phyloP scores from a whole-genome alignment of 2,888 invertebrate species.

The Brenthis ino region DNA sequence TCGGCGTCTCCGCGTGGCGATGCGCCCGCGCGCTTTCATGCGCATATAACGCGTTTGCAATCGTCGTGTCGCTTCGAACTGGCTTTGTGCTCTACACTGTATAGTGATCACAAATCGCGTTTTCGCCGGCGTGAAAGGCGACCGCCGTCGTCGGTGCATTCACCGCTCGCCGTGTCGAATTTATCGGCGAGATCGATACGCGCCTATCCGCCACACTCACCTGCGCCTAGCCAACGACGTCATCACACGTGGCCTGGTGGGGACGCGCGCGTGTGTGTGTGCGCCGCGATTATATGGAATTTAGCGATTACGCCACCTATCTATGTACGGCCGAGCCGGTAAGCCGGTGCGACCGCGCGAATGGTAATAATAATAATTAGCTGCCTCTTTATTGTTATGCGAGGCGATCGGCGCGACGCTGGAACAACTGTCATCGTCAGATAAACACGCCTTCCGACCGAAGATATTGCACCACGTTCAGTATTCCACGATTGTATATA shows the following conservation, averaged over 20 bases:
- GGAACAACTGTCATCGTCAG: constrained; percentile 47
- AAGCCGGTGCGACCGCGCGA: constrained; percentile 54
- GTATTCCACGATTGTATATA: constrained; percentile 44
- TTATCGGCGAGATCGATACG: constrained; percentile 76
- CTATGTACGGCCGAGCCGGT: constrained; percentile 55
- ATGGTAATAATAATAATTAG: constrained; percentile 73
- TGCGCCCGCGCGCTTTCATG: constrained; percentile 49
- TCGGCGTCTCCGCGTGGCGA: constrained; percentile 62
- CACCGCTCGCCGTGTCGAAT: constrained; percentile 74
- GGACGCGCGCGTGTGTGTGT: constrained; percentile 53
- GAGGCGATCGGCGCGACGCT: constrained; percentile 39
- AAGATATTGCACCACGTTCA: not conserved
- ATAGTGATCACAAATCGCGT: constrained; percentile 60
- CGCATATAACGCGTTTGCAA: constrained; percentile 23
- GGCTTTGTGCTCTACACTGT: constrained; percentile 1
- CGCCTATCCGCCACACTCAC: constrained; percentile 53
- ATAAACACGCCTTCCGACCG: constrained; percentile 50
- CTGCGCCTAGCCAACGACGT: constrained; percentile 62
- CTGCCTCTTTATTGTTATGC: constrained; percentile 69
- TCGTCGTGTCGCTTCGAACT: constrained; percentile 18
- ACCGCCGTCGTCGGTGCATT: constrained; percentile 67
- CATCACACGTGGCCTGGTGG: constrained; percentile 65
- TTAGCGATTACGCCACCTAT: constrained; percentile 73
- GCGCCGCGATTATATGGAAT: constrained; percentile 67
- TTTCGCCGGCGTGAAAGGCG: constrained; percentile 70